Evolutionary conservation across 1,140 invertebrate species (phyloP).

Genomic region (Atta texana): DNA sequence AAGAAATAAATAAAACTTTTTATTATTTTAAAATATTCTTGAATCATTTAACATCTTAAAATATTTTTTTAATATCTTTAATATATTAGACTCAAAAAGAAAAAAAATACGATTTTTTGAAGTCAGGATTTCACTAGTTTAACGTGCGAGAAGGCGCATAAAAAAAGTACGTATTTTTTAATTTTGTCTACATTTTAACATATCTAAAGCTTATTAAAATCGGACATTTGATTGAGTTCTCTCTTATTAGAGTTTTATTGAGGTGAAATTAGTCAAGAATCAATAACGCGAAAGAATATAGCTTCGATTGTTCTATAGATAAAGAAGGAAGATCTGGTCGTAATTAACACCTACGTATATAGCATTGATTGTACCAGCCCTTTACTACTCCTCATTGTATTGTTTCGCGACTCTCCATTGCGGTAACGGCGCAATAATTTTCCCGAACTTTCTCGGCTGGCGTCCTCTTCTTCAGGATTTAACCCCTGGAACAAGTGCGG

Average conservation of each 20-base stretch:
- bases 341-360: constrained; percentile 20
- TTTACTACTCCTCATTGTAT: constrained; percentile 22
- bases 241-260: not conserved
- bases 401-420: constrained; percentile 41
- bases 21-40: too few species aligned
- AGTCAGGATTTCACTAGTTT: too few species aligned
- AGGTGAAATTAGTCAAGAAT: not conserved
- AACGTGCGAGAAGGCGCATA: too few species aligned
- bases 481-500: constrained; percentile 10
- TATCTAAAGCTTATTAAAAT: too few species aligned
- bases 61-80: too few species aligned
- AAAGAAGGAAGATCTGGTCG: not conserved
- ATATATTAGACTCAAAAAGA: too few species aligned
- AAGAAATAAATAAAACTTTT: too few species aligned
- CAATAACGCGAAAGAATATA: not conserved
- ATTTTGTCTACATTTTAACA: too few species aligned
- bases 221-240: too few species aligned
- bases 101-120: too few species aligned
- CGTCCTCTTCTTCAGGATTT: constrained; percentile 38
- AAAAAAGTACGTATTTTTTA: too few species aligned
- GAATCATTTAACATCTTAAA: too few species aligned
- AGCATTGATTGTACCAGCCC: constrained; percentile 19
- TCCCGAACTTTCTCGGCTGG: constrained; percentile 15
- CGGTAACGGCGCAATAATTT: constrained; percentile 35
- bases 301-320: not conserved